These are phyloP conservation scores for Caerostris darwini DNA, from an alignment of 1,140 invertebrate genomes.

Conservation along the genomic window DNA sequence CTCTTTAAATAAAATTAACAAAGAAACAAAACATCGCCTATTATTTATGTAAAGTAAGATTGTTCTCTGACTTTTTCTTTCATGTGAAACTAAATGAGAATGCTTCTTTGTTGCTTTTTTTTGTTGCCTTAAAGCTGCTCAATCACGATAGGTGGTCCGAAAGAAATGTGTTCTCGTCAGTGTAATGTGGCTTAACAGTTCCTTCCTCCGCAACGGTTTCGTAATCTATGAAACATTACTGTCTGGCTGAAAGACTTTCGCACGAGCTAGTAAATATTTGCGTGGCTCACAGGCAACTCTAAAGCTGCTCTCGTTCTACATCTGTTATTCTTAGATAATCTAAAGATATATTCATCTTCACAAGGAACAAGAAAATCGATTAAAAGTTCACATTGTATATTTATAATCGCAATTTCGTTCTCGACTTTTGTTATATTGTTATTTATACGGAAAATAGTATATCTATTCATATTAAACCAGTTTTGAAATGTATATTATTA, in stretches of 20 bases:
- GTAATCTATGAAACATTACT: background rate
- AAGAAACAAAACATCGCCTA: too few species aligned
- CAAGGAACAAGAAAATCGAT: background rate
- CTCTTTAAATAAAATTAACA: too few species aligned
- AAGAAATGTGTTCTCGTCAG: background rate
- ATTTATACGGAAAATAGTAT: too few species aligned
- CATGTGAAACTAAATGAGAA: background rate
- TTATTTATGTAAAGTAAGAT: too few species aligned
- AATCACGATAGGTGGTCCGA: background rate
- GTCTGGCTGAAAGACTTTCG: background rate
- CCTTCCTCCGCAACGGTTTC: background rate
- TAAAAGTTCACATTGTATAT: background rate
- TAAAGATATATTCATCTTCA: background rate
- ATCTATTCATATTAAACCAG: too few species aligned
- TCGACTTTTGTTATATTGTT: too few species aligned
- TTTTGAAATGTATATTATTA: too few species aligned
- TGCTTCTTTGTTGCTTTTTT: background rate
- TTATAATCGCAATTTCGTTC: background rate
- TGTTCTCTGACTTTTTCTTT: too few species aligned
- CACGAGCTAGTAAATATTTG: background rate
- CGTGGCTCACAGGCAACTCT: background rate
- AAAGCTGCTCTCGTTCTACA: background rate
- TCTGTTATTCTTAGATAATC: background rate
- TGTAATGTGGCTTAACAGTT: background rate
- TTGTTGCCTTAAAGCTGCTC: background rate